Base-by-base conservation (phyloP, 2,113 vertebrate species). In the Brachyhypopomus occidentalis region DNA sequence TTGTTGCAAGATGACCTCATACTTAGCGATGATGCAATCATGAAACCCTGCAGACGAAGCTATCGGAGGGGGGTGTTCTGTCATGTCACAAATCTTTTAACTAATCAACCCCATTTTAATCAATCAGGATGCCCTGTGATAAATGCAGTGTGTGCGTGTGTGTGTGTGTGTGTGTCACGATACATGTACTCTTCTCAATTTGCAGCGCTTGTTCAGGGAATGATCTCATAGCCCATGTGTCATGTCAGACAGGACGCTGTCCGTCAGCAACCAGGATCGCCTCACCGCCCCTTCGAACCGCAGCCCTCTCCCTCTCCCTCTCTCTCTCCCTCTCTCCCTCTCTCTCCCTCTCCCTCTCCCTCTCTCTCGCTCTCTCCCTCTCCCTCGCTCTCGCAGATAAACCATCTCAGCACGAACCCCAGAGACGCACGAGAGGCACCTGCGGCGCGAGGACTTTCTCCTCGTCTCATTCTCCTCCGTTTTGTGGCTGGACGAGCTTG, bases 1-100 rank as follows among this genome's bases (percentile, higher is more conserved):
- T 60, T 80, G 62, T 69, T 91, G 88, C 88, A 92, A 89, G 83
- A 92, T 93, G 92, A 93, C 91, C 90, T 94, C 93, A 93, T 93
- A 86, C 87, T 85, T 79, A 84, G 59, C 88, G 86, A 90, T 94
- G 92, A 93, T 91, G 92, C 89, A 94, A 92, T 89, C 87, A 82
- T 80, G 71, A 34, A 83, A 87, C 81, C 86, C 85, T 86, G 86
- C 86, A 86, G 85, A 89, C 88, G 89, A 89, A 89, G 90, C 75
- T 67, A 27, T 75, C 77, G 45, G 71, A 23, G 58, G 86, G 73
- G 48, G 36, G 38, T 23, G 27, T 75, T 78, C 73, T 78, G 82
- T 86, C 81, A 83, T 74, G 84, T 81, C 81, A 75, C 81, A 81
- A 75, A 81, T 81, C 78, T 80, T 80, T 77, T 77, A 80, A 86